These are phyloP conservation scores for Lysandra bellargus DNA, from an alignment of 2,888 invertebrate species.

Conservation along the genomic window DNA sequence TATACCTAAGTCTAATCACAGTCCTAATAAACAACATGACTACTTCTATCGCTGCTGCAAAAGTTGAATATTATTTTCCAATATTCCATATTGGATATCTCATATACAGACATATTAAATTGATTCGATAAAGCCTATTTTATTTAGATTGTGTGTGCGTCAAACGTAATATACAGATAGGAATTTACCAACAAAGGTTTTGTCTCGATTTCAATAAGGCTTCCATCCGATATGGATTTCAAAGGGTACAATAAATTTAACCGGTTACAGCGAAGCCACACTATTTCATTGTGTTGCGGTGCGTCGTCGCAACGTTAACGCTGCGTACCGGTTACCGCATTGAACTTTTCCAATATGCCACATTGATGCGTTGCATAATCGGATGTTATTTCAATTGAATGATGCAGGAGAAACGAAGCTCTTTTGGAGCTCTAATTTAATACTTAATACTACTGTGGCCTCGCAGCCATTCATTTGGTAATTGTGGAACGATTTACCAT, in stretches of 20 bases:
- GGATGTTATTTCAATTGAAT: not conserved
- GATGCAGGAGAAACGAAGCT: not conserved
- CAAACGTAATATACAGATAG: constrained; percentile 5
- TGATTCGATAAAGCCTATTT: not conserved
- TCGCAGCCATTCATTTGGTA: not conserved
- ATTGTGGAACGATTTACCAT: too few species aligned
- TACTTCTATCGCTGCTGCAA: too few species aligned
- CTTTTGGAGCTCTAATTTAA: not conserved
- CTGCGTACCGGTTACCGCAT: not conserved
- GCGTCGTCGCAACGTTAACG: not conserved
- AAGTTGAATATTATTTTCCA: not conserved
- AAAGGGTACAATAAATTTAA: not conserved
- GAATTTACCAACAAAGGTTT: constrained; percentile 2
- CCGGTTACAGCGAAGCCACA: not conserved
- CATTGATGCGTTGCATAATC: not conserved
- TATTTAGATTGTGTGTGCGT: not conserved
- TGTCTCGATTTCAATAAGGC: not conserved
- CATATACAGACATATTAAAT: not conserved
- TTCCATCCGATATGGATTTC: not conserved
- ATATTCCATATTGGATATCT: not conserved
- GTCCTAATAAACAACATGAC: too few species aligned
- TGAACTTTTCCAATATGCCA: not conserved
- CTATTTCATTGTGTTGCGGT: not conserved
- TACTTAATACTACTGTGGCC: not conserved
- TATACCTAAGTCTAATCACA: too few species aligned